Evolutionary conservation across 1,140 invertebrate species (phyloP), one percentile per base, ranked within the genome.

Genomic region (Bombus balteatus): DNA sequence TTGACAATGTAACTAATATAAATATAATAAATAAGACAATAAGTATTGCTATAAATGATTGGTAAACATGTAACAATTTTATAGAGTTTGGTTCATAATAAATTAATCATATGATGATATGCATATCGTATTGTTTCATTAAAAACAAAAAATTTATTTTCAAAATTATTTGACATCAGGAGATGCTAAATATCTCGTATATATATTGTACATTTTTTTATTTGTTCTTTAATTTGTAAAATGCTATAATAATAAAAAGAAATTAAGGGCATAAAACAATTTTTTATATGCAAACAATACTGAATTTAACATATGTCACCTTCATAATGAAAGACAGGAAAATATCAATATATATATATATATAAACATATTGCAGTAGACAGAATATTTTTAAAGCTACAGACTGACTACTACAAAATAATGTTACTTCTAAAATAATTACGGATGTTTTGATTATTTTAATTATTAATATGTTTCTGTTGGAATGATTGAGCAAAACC

Each of bases 131-230:
- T 8, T 22, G 3, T 28, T 47, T 47, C 15, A 4, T 15, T 22
- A 47, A 62, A 34, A 62, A 32, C 28, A 6, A 6, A 70, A 9
- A 79, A 15, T 62, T 32, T 39, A 32, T 39, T 77, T 2, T 66
- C 59, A n/a, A 62, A 62, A n/a, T 68, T 34, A 32, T 82, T 57
- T 28, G 25, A 82, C 57, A 68, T 75, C 87, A 88, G 83, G 79
- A n/a, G 83, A 86, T 86, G 41, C 88, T 89, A 88, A 66, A 86
- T 89, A 88, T 86, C 13, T 74, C 80, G 85, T 62, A n/a, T 70
- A n/a, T 79, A 80, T 18, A 78, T 74, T 88, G 87, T 89, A 88
- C 68, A 88, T 88, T 89, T 59, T 74, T 85, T 88, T 86, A 78
- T 88, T 39, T 28, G 70, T 88, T 81, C 25, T 85, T 85, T 88